Evolutionary conservation across 2,797 vertebrate genomes (phyloP).

Genomic region (Morus bassanus): DNA sequence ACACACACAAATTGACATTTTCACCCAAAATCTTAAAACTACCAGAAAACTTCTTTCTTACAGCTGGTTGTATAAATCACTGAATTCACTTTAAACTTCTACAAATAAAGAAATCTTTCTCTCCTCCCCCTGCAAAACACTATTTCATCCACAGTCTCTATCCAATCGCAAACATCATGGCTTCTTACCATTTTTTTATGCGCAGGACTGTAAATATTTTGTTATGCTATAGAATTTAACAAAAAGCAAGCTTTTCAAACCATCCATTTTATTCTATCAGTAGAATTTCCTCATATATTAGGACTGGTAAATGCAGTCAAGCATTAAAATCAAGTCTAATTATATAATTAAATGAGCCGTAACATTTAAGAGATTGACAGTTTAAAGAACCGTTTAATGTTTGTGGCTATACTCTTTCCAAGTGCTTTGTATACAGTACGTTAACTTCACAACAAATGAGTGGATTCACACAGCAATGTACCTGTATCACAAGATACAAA

Average conservation of each 20-base stretch:
- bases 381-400: not conserved
- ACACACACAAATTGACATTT: not conserved
- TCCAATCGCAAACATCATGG: rapidly evolving
- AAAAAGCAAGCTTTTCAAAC: not conserved
- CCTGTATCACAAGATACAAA: not conserved
- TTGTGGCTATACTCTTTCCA: not conserved
- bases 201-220: not conserved
- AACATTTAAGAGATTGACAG: not conserved
- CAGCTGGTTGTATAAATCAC: not conserved
- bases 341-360: not conserved
- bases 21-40: not conserved
- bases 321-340: not conserved
- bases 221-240: not conserved
- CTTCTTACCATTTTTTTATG: not conserved
- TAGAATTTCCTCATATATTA: not conserved
- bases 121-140: not conserved
- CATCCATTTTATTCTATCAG: not conserved
- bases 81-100: not conserved
- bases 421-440: not conserved
- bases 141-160: not conserved
- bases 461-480: not conserved
- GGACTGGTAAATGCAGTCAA: not conserved
- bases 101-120: not conserved
- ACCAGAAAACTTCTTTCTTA: not conserved
- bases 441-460: not conserved